A percentile compares a stretch with the other conserved stretches of the same genome.
These are phyloP conservation scores for Leptoteleia sp. DNA, from an alignment of 1,140 invertebrate species.

Conservation along the genomic window DNA sequence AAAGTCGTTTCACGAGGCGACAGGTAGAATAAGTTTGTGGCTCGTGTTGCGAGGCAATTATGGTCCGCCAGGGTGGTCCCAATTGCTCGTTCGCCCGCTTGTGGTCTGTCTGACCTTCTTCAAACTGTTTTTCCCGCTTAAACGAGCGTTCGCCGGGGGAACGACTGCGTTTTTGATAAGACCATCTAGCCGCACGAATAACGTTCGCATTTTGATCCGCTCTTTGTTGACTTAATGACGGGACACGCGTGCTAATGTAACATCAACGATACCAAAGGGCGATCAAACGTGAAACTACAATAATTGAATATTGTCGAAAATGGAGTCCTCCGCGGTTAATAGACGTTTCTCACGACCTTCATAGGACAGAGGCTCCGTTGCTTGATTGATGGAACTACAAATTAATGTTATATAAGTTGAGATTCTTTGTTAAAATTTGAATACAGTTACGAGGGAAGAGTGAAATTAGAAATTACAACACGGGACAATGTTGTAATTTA, in stretches of 20 bases:
- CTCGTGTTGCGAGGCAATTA: constrained; percentile 64
- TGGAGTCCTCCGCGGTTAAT: too few relatives aligned
- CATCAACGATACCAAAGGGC: background rate
- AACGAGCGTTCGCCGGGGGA: constrained; percentile 27
- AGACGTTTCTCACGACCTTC: too few relatives aligned
- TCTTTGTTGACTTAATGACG: constrained; percentile 50
- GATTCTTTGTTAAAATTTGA: too few relatives aligned
- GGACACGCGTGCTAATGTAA: constrained; percentile 35
- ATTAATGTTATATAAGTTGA: too few relatives aligned
- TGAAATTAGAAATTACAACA: too few relatives aligned
- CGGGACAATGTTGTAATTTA: too few relatives aligned
- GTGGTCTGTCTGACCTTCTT: constrained; percentile 58
- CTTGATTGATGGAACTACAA: too few relatives aligned
- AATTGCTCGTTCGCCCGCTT: constrained; percentile 53
- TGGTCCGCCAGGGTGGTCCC: constrained; percentile 61
- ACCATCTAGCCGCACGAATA: constrained; percentile 45
- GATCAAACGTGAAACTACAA: background rate
- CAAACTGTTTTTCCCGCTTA: too few relatives aligned
- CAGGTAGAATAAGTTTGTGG: constrained; percentile 62
- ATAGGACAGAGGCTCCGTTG: too few relatives aligned
- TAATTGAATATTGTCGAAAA: background rate
- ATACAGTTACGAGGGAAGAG: too few relatives aligned
- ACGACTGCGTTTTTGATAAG: constrained; percentile 61
- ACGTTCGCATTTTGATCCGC: constrained; percentile 39
- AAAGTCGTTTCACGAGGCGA: constrained; percentile 59